Conservation (phyloP, 2,888 invertebrate species). For the Sinhomidia bicolor region DNA sequence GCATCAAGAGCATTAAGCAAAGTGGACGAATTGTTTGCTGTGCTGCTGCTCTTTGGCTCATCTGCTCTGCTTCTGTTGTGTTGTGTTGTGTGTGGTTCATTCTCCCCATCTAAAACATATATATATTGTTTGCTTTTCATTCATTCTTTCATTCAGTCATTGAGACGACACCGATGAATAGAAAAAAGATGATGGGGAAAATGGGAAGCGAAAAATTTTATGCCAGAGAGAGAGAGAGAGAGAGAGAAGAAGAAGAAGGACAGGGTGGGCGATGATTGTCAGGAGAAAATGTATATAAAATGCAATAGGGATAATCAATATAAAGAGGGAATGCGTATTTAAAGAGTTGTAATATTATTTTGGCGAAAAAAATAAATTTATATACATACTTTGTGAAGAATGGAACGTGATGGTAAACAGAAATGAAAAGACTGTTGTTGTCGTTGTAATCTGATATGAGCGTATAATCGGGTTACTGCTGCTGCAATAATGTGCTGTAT, state of each 20-base stretch:
- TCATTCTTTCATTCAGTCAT: constrained; percentile 38
- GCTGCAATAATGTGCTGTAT: background rate
- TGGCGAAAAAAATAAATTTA: constrained; percentile 20
- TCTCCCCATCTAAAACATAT: background rate
- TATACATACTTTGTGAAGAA: too few species aligned
- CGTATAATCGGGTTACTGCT: constrained; percentile 21
- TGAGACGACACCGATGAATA: constrained; percentile 24
- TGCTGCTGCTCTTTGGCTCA: constrained; percentile 36
- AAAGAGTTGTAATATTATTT: constrained; percentile 39
- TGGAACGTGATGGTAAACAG: constrained; percentile 4
- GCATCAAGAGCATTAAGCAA: constrained; percentile 35
- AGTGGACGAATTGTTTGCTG: constrained; percentile 28
- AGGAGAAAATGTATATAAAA: background rate
- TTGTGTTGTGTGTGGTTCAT: background rate
- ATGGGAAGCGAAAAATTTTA: background rate
- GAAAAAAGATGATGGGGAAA: constrained; percentile 3
- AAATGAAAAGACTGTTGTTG: background rate
- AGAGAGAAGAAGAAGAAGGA: background rate
- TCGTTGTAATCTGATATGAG: constrained; percentile 35
- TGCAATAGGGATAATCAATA: background rate
- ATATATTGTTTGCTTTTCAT: constrained; percentile 25
- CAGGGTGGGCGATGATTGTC: constrained; percentile 21
- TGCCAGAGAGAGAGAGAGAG: background rate
- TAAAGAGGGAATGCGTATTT: background rate
- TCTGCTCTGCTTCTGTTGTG: constrained; percentile 19